Percentiles rank a stretch among this genome's conserved stretches.
Conservation (phyloP, 1,140 invertebrate species). For the Colletes latitarsis region DNA sequence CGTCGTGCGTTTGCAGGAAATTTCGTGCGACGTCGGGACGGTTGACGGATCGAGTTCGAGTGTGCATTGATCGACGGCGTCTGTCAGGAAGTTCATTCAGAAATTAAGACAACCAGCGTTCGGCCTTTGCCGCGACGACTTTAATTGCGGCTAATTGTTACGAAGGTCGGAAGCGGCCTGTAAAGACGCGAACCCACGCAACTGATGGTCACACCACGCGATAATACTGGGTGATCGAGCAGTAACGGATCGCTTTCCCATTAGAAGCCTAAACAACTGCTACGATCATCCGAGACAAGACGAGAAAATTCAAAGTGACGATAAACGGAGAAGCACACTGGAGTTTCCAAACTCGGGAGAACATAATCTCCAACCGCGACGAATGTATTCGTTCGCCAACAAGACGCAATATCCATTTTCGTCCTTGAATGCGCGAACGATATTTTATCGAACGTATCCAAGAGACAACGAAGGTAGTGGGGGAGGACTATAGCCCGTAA, state of each 20-base stretch:
- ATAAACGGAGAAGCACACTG: no score
- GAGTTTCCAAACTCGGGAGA: no score
- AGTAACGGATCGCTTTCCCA: slow-evolving; percentile 37
- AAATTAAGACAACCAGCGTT: slow-evolving; percentile 70
- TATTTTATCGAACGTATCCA: slow-evolving; percentile 39
- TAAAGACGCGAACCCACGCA: slow-evolving; percentile 73
- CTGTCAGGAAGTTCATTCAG: slow-evolving; percentile 64
- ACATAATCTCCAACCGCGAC: no score
- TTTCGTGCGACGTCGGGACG: slow-evolving; percentile 12
- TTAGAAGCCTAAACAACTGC: not conserved
- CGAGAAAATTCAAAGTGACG: no score
- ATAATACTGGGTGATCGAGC: slow-evolving; percentile 64
- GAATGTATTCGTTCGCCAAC: no score
- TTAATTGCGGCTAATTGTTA: slow-evolving; percentile 78
- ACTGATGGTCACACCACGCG: slow-evolving; percentile 71
- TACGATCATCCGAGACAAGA: not conserved
- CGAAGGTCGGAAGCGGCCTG: slow-evolving; percentile 76
- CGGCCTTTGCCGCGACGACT: slow-evolving; percentile 70
- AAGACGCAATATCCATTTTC: not conserved
- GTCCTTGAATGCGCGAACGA: slow-evolving; percentile 14
- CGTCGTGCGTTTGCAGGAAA: not conserved
- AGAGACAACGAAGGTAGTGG: not conserved
- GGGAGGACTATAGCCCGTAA: slow-evolving; percentile 14
- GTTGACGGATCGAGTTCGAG: not conserved
- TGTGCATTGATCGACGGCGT: slow-evolving; percentile 42